Evolutionary conservation across 2,888 invertebrate genomes (phyloP), one percentile per base, ranked within the genome.

Genomic region (Rhagophthalmus giganteus): DNA sequence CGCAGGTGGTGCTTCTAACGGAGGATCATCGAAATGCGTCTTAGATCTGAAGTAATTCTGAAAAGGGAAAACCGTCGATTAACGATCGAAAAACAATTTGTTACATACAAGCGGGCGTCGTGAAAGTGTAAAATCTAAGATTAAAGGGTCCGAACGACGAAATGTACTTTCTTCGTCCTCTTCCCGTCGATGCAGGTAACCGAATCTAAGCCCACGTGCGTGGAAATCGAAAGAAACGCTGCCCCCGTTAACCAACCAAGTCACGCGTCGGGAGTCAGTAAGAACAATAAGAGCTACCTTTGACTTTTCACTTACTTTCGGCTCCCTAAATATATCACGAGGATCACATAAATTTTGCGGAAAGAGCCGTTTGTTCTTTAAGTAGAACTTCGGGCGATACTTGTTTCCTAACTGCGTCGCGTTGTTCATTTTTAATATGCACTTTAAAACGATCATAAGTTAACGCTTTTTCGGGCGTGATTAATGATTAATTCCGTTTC

Each of bases 21-120:
- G 60, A 44, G 59, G 48, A 52, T 67, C 64, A 57, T 62, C 60
- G 55, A 57, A 55, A 52, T 55, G 55, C 44, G 59, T 51, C 54
- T 62, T 67, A 32, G 64, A 55, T 45, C 63, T 65, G 40, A 64
- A 65, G 57, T 67, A 67, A 44, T 62, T 63, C 70, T 71, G 68
- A 20, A 71, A 70, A 47, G 53, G 40, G 33, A 47, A 13, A 32
- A 24, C 14, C 15, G 12, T 40, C 20, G 24, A 40, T n/a, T n/a
- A n/a, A n/a, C n/a, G 24, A 32, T 20, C 27, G 24, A 16, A 11
- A 31, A 46, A 38, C 42, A 15, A 25, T 42, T 25, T 31, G 15
- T 31, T 26, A 16, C 26, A 26, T 31, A 25, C n/a, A n/a, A n/a
- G n/a, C n/a, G n/a, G n/a, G n/a, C n/a, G n/a, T n/a, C n/a, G 47